A percentile compares a stretch with the other conserved stretches of the same genome.
Evolutionary conservation across 2,113 vertebrate genomes (phyloP).

Genomic region (Anguilla rostrata): DNA sequence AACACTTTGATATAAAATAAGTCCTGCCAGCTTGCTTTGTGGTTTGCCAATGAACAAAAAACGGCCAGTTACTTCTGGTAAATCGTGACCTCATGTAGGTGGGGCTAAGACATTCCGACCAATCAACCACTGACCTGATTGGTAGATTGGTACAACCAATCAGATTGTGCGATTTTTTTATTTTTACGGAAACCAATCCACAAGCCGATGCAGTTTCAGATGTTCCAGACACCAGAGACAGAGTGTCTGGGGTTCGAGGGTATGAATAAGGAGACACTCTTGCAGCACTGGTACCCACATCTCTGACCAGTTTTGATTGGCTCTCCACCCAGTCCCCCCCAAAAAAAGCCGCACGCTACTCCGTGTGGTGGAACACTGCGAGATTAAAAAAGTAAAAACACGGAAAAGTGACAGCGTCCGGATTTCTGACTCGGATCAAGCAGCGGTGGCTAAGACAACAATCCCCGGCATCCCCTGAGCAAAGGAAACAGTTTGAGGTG

Average conservation of each 20-base stretch:
- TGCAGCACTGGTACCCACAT: background rate
- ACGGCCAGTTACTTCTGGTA: background rate
- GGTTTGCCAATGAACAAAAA: background rate
- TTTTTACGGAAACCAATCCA: background rate
- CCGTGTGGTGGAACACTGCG: background rate
- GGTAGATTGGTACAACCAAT: background rate
- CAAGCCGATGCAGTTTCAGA: background rate
- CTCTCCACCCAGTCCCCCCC: background rate
- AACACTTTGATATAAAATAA: no score
- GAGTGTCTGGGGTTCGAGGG: background rate
- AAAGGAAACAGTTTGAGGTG: constrained; percentile 46
- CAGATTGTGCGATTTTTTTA: no score
- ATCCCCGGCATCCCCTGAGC: constrained; percentile 35
- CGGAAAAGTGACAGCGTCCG: background rate
- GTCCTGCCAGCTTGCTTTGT: no score
- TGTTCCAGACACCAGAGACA: background rate
- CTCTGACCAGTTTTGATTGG: background rate
- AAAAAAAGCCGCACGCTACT: background rate
- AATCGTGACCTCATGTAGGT: background rate
- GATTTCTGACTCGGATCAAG: background rate
- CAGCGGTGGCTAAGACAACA: constrained; percentile 36
- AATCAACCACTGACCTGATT: background rate
- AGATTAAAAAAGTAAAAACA: background rate
- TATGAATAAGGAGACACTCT: background rate
- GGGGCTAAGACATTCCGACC: no score